These are phyloP conservation scores for Lordiphosa andalusiaca DNA, from an alignment of 2,888 invertebrate species.

Conservation along the genomic window DNA sequence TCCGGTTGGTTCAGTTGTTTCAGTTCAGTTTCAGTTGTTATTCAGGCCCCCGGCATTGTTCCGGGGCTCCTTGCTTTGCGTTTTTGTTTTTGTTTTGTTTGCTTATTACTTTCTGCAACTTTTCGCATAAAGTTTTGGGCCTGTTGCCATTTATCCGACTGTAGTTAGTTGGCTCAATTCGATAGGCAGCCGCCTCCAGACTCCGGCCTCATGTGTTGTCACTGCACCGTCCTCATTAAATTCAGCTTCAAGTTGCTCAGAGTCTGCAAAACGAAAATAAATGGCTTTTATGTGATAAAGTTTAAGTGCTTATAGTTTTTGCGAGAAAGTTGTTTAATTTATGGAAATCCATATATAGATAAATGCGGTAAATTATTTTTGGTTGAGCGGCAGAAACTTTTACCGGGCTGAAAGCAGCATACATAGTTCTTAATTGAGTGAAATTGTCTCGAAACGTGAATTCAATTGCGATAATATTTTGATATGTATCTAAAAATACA, in stretches of 20 bases:
- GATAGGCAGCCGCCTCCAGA: constrained; percentile 24
- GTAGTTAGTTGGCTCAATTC: constrained; percentile 39
- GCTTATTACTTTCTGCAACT: constrained; percentile 63
- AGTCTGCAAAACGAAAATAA: constrained; percentile 40
- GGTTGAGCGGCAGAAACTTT: background rate
- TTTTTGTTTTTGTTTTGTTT: constrained; percentile 35
- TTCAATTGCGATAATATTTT: no score
- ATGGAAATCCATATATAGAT: constrained; percentile 1
- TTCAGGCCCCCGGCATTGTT: constrained; percentile 16
- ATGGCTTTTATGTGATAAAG: constrained; percentile 44
- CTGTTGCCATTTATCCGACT: constrained; percentile 57
- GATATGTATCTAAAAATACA: no score
- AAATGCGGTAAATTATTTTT: constrained; percentile 4
- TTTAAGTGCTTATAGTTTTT: constrained; percentile 16
- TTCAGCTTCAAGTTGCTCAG: constrained; percentile 32
- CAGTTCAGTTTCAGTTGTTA: constrained; percentile 21
- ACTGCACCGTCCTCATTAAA: constrained; percentile 52
- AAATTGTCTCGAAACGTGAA: no score
- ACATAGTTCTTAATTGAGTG: no score
- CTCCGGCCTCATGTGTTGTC: constrained; percentile 38
- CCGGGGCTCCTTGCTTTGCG: constrained; percentile 23
- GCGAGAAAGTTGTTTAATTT: constrained; percentile 24
- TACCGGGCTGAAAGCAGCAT: background rate
- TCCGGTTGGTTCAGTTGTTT: constrained; percentile 35
- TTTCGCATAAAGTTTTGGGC: constrained; percentile 60